These are phyloP conservation scores for Brachyptera risi DNA, from an alignment of 2,888 invertebrate species.

Conservation along the genomic window DNA sequence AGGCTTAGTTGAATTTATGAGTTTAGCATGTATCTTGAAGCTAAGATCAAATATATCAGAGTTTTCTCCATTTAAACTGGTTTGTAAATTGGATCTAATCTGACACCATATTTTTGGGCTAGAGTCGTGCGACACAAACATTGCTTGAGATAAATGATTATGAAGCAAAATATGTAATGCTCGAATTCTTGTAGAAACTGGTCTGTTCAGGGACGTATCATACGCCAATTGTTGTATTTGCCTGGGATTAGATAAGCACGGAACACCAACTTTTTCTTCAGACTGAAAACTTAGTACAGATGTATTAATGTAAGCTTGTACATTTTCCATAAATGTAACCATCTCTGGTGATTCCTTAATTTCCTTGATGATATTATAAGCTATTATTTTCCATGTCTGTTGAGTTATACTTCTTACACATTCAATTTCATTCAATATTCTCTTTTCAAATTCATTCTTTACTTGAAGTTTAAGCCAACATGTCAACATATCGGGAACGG, in stretches of 20 bases:
- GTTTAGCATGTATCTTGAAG: constrained; percentile 29
- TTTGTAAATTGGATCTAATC: constrained; percentile 1
- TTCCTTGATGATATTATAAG: constrained; percentile 25
- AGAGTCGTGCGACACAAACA: not conserved
- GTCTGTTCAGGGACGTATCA: constrained; percentile 5
- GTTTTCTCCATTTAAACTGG: constrained; percentile 16
- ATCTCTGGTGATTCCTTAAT: constrained; percentile 22
- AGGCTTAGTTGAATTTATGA: constrained; percentile 19
- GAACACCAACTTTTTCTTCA: not conserved
- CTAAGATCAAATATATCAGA: constrained; percentile 23
- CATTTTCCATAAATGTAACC: constrained; percentile 7
- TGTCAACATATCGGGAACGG: not conserved
- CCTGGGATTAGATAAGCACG: not conserved
- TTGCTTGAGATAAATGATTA: constrained; percentile 5
- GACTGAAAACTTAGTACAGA: not conserved
- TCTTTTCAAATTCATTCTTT: constrained; percentile 17
- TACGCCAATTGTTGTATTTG: constrained; percentile 3
- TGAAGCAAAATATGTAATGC: constrained; percentile 18
- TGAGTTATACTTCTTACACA: constrained; percentile 18
- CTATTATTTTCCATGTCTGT: constrained; percentile 30
- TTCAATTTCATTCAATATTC: constrained; percentile 15
- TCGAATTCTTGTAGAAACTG: constrained; percentile 7
- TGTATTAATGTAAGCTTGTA: not conserved
- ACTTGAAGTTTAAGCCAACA: not conserved
- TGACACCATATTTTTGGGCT: constrained; percentile 18